These are phyloP conservation scores for Mantis religiosa DNA, from an alignment of 2,888 invertebrate species.

Conservation along the genomic window DNA sequence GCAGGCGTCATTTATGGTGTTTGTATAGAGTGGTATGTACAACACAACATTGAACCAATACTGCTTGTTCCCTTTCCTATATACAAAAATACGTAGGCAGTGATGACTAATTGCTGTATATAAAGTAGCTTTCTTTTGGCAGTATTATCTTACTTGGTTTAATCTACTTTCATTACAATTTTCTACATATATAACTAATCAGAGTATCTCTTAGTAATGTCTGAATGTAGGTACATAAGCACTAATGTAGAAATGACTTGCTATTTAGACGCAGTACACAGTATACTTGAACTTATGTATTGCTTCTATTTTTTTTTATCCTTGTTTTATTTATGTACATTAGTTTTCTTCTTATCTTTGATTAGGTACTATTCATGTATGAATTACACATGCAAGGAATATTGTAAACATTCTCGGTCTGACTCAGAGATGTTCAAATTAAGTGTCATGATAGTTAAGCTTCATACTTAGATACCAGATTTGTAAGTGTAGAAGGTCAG, in stretches of 20 bases:
- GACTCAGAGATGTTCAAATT: no score
- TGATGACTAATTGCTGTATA: background rate
- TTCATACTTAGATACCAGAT: no score
- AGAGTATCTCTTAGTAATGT: background rate
- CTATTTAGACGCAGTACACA: background rate
- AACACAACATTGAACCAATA: background rate
- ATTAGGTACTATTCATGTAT: no score
- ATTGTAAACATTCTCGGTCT: no score
- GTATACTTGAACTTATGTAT: background rate
- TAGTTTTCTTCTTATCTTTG: no score
- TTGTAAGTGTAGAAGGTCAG: no score
- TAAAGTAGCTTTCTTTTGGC: background rate
- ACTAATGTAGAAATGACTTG: background rate
- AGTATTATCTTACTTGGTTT: background rate
- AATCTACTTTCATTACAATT: background rate
- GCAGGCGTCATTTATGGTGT: constrained; percentile 55
- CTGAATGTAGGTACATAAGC: background rate
- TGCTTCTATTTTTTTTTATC: background rate
- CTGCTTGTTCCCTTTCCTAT: background rate
- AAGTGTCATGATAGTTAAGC: no score
- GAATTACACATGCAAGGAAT: no score
- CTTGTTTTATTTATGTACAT: no score
- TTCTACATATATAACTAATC: no score
- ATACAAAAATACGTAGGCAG: background rate
- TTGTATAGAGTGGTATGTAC: constrained; percentile 51